A percentile compares a stretch with the other conserved stretches of the same genome.
Conservation (phyloP, 1,140 invertebrate genomes). For the Brachionus sp. region DNA sequence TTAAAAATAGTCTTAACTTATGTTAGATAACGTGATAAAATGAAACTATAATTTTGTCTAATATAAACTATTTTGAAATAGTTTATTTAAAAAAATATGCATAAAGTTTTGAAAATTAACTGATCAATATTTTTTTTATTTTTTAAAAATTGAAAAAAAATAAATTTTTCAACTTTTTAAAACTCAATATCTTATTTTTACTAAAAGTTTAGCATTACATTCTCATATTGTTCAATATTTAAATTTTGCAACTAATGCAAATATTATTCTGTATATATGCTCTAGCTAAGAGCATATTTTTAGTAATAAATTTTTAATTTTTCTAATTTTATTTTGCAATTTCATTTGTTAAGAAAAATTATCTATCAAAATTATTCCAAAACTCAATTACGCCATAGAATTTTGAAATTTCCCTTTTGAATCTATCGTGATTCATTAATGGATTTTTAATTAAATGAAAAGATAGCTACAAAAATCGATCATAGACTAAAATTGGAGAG, state of each 20-base stretch:
- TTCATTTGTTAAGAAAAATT: neutral
- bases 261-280: neutral
- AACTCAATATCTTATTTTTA: neutral
- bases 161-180: no score
- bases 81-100: no score
- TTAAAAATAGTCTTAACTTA: no score
- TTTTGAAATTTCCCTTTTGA: neutral
- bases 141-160: no score
- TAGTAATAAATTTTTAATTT: neutral
- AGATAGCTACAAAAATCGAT: neutral
- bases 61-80: no score
- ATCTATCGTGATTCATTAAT: neutral
- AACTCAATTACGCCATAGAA: neutral
- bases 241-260: constrained; percentile 1
- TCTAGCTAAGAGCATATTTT: neutral
- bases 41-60: no score
- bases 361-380: constrained; percentile 10
- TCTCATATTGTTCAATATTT: constrained; percentile 4
- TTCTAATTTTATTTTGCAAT: neutral
- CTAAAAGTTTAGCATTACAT: neutral
- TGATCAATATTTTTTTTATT: no score
- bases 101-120: no score
- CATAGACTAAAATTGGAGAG: neutral
- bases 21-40: no score
- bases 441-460: neutral